Base-by-base conservation (phyloP, 1,140 invertebrate genomes). In the Drepana arcuata region DNA sequence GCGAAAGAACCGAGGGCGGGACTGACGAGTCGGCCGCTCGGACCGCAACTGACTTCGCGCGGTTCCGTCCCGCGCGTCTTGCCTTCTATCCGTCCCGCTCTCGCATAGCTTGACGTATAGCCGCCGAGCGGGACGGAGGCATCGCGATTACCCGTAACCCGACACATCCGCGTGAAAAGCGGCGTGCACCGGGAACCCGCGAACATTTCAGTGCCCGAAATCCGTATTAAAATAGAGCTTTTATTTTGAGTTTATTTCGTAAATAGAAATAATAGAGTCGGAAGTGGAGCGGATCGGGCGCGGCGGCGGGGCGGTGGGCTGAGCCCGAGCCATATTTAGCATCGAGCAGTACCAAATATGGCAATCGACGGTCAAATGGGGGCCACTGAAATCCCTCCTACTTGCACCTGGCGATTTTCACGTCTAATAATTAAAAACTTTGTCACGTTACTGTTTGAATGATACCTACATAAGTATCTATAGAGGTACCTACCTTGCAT, bases 261-360 rank as follows among this genome's bases (percentile, higher is more conserved):
- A 82, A 82, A 80, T 82, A 79, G 73, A 82, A 82, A 77, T 78
- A 82, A 82, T 79, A 79, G 71, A 70, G 63, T 70, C 81, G 84
- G 83, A 86, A 85, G 80, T 83, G 60, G 67, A 72, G 62, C 63
- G 63, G 51, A 53, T 56, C 65, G 67, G 45, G 62, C 68, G 71
- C 64, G 60, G 71, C 66, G 59, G 69, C 56, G 68, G 66, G 58
- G 62, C 56, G 64, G 68, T 77, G 84, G 88, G 88, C 88, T 84
- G 85, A 86, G 85, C 87, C 85, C 85, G 84, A 86, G 85, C 89
- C 89, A 88, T 90, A 90, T 90, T 89, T 90, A 89, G 89, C 89
- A 86, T 78, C 86, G 85, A 84, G 84, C 86, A 86, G 84, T 88
- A 78, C 88, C 88, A 86, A 89, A 89, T 90, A 89, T 86, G 88